A percentile compares a stretch with the other conserved stretches of the same genome.
phyloP scores from a whole-genome alignment of 2,888 invertebrate species.

The Hyalella azteca region DNA sequence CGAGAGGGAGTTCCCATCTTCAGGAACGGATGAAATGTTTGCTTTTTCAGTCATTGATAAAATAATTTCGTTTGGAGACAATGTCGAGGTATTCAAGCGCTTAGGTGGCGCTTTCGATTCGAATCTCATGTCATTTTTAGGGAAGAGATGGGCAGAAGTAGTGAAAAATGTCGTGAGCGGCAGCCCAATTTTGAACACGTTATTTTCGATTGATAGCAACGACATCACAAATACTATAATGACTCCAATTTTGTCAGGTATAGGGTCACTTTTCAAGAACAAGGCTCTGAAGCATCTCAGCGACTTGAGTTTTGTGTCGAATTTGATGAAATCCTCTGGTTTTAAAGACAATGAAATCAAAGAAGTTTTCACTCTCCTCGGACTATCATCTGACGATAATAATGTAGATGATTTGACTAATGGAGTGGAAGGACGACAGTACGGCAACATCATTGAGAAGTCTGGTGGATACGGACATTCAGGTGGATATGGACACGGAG shows the following conservation, averaged over 20 bases:
- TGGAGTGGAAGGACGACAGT: constrained; percentile 44
- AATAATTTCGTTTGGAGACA: constrained; percentile 49
- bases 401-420: background rate
- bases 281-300: background rate
- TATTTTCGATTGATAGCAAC: background rate
- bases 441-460: constrained; percentile 40
- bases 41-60: constrained; percentile 44
- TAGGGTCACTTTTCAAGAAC: constrained; percentile 16
- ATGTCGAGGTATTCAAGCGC: constrained; percentile 43
- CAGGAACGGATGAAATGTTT: constrained; percentile 24
- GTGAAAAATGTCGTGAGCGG: constrained; percentile 40
- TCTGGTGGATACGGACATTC: constrained; percentile 45
- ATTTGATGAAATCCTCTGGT: constrained; percentile 53
- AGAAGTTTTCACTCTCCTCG: constrained; percentile 49
- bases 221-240: constrained; percentile 17
- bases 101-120: constrained; percentile 43
- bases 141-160: constrained; percentile 45
- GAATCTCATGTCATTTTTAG: constrained; percentile 44
- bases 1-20: constrained; percentile 45
- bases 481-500: constrained; percentile 36
- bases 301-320: constrained; percentile 51
- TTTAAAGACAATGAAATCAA: constrained; percentile 51
- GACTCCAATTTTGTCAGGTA: background rate
- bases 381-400: background rate
- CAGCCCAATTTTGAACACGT: constrained; percentile 42